phyloP scores from a whole-genome alignment of 2,113 vertebrate genomes.

The Planiliza haematocheilus region DNA sequence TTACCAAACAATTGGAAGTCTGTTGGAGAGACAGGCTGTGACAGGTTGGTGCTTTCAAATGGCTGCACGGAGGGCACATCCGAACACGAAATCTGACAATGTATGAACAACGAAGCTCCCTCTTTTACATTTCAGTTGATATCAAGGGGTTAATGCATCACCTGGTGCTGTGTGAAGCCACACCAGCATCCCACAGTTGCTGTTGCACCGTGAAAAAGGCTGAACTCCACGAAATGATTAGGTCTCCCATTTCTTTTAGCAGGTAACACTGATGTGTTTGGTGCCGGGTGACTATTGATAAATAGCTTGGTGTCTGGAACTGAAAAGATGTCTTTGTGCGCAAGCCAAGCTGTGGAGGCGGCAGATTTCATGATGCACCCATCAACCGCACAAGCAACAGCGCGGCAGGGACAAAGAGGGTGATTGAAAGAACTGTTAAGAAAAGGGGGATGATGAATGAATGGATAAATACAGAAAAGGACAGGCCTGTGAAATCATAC shows the following conservation, averaged over 20 bases:
- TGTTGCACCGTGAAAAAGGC: conserved; percentile 35
- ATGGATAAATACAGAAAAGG: conserved; percentile 18
- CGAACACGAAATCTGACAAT: conserved; percentile 19
- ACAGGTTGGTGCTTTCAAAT: conserved; percentile 23
- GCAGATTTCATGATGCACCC: conserved; percentile 58
- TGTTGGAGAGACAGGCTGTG: conserved; percentile 33
- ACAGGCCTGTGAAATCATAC: not conserved
- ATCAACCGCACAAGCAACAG: conserved; percentile 54
- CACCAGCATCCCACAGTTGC: conserved; percentile 12
- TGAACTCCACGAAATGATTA: conserved; percentile 31
- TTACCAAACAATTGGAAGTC: conserved; percentile 10
- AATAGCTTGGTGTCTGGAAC: conserved; percentile 67
- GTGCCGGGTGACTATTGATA: conserved; percentile 34
- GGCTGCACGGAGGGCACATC: conserved; percentile 28
- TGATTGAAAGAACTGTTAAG: conserved; percentile 24
- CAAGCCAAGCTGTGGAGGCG: conserved; percentile 60
- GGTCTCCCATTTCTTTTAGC: conserved; percentile 16
- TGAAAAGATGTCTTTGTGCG: conserved; percentile 65
- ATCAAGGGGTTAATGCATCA: conserved; percentile 20
- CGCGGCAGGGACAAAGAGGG: conserved; percentile 26
- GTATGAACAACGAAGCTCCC: not conserved
- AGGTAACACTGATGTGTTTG: conserved; percentile 60
- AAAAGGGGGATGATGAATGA: conserved; percentile 31
- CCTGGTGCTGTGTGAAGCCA: conserved; percentile 14
- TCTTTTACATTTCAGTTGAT: conserved; percentile 16